Percentiles rank a stretch among this genome's conserved stretches.
Evolutionary conservation across 92 coral and sea anemone species (phyloP).

Genomic region (Epizoanthus stellaris): DNA sequence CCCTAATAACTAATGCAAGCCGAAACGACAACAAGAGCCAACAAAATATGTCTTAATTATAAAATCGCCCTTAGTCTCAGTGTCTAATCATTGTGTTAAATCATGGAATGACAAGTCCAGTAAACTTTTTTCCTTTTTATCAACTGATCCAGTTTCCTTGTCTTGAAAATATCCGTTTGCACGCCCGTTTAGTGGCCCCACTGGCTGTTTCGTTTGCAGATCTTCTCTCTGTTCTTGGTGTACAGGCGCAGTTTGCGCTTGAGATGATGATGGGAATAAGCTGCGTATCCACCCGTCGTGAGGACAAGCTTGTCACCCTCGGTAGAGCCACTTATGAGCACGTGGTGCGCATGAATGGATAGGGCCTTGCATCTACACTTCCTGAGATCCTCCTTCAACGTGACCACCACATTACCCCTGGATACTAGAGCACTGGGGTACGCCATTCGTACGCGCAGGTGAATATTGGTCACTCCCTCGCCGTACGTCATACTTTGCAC

Average conservation of each 20-base stretch:
- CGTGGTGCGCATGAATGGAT: constrained; percentile 26
- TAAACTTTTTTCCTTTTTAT: background rate
- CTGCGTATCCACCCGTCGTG: constrained; percentile 14
- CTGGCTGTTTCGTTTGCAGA: constrained; percentile 8
- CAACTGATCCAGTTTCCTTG: no score
- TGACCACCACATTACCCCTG: constrained; percentile 23
- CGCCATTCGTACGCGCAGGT: constrained; percentile 18
- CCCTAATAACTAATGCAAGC: background rate
- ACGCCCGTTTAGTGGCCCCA: background rate
- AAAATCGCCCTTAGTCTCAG: background rate
- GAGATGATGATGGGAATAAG: constrained; percentile 39
- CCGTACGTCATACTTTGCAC: constrained; percentile 14
- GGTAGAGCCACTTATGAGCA: constrained; percentile 19
- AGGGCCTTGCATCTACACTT: constrained; percentile 36
- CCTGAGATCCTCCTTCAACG: constrained; percentile 37
- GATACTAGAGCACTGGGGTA: background rate
- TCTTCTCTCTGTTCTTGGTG: constrained; percentile 18
- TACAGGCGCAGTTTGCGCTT: constrained; percentile 31
- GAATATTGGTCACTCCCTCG: constrained; percentile 29
- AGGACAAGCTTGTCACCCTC: constrained; percentile 16
- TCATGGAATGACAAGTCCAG: constrained; percentile 4
- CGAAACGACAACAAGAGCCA: background rate
- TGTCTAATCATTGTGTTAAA: background rate
- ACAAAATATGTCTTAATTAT: background rate
- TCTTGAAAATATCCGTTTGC: background rate